These are phyloP conservation scores for Hypselothyrea guttata DNA, from an alignment of 2,888 invertebrate genomes.

Conservation along the genomic window DNA sequence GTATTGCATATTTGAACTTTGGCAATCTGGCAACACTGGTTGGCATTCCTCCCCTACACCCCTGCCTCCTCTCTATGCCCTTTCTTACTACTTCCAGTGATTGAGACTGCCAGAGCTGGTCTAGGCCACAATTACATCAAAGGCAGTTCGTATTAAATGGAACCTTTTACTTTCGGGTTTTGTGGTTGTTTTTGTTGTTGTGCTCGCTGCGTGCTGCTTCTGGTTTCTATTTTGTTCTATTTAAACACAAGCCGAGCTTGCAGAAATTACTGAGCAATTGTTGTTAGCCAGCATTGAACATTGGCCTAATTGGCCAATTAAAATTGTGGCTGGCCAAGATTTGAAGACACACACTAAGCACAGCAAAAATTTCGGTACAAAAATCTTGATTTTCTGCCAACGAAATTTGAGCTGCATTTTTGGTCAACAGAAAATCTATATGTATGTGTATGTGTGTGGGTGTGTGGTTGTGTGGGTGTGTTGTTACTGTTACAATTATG, in stretches of 20 bases:
- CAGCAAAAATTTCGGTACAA: slow-evolving; percentile 20
- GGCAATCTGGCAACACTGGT: too few species aligned
- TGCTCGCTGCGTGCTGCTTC: background rate
- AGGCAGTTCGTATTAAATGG: slow-evolving; percentile 66
- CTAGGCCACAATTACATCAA: slow-evolving; percentile 74
- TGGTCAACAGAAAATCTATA: slow-evolving; percentile 1
- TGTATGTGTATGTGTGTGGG: background rate
- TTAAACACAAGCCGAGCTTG: slow-evolving; percentile 52
- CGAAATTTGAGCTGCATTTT: slow-evolving; percentile 23
- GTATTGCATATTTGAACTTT: too few species aligned
- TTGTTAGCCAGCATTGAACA: slow-evolving; percentile 32
- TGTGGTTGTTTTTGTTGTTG: slow-evolving; percentile 38
- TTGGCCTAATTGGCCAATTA: slow-evolving; percentile 68
- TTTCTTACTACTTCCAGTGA: too few species aligned
- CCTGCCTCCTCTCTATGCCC: too few species aligned
- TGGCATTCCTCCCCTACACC: too few species aligned
- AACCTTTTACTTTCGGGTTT: slow-evolving; percentile 53
- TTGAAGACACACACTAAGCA: slow-evolving; percentile 15
- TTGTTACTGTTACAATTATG: slow-evolving; percentile 10
- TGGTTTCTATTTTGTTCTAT: slow-evolving; percentile 43
- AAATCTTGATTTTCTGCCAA: slow-evolving; percentile 36
- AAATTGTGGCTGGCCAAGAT: slow-evolving; percentile 44
- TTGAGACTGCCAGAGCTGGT: slow-evolving; percentile 4
- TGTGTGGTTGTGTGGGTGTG: slow-evolving; percentile 6
- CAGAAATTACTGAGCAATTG: slow-evolving; percentile 62